phyloP scores from a whole-genome alignment of 2,888 invertebrate species.

The Drosophila barbarae region DNA sequence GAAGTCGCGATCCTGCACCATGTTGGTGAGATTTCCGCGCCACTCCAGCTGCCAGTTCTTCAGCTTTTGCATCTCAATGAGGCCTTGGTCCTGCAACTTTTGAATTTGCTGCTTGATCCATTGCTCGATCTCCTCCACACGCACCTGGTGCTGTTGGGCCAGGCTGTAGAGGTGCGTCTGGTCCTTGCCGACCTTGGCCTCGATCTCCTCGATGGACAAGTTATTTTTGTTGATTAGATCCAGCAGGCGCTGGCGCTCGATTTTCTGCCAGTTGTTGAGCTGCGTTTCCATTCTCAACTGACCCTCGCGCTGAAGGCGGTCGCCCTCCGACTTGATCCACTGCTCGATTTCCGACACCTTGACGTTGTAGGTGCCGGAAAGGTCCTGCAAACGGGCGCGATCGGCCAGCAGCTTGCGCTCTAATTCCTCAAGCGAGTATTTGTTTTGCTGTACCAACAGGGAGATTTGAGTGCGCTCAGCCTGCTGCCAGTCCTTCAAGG shows the following conservation, averaged over 20 bases:
- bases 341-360: conserved; percentile 75
- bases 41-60: conserved; percentile 77
- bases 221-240: conserved; percentile 73
- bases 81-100: conserved; percentile 72
- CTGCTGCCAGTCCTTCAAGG: conserved; percentile 77
- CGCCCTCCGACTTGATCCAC: conserved; percentile 77
- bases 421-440: conserved; percentile 76
- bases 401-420: conserved; percentile 73
- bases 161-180: conserved; percentile 74
- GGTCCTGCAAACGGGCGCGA: conserved; percentile 69
- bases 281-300: conserved; percentile 72
- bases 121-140: conserved; percentile 77
- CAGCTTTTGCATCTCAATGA: conserved; percentile 72
- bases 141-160: conserved; percentile 76
- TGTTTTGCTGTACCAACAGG: conserved; percentile 72
- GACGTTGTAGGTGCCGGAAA: conserved; percentile 76
- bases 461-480: conserved; percentile 72
- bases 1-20: conserved; percentile 76
- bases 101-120: conserved; percentile 77
- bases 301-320: conserved; percentile 74
- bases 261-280: conserved; percentile 76
- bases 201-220: conserved; percentile 75
- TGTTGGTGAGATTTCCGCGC: conserved; percentile 73
- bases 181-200: conserved; percentile 71
- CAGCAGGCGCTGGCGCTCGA: conserved; percentile 73